Evolutionary conservation across 1,140 invertebrate genomes (phyloP), one percentile per base, ranked within the genome.

Genomic region (Drosophila tristis): DNA sequence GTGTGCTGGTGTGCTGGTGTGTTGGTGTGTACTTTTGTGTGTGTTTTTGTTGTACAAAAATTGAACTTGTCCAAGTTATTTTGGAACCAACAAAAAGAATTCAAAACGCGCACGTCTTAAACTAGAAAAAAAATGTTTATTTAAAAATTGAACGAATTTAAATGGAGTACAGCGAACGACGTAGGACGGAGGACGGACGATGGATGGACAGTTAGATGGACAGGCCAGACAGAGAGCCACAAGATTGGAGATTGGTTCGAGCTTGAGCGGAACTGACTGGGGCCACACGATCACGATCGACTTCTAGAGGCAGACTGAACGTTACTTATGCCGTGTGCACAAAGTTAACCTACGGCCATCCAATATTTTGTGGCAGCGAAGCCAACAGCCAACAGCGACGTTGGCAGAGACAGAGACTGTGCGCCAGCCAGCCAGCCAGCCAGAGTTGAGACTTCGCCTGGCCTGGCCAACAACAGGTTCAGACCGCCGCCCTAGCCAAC

Each of bases 221-320:
- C 8, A 39, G 11, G 35, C 35, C 35, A 39, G 35, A 39, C 11
- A 39, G 11, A 39, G 11, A 39, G 35, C 11, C 35, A 39, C 35
- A 39, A 39, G 11, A 39, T 39, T 39, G 35, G 11, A 39, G 35
- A 29, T 39, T 39, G 35, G 35, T 39, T 39, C 35, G 11, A 39
- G 35, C 35, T 42, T 63, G 20, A 20, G 23, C 35, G 31, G 39
- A 62, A 59, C 29, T 64, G 61, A 58, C 51, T 70, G 66, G 2
- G 80, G 80, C 35, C 35, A 39, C 85, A 87, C 86, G 85, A 86
- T 84, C 84, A 87, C 84, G 84, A 87, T 89, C 84, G 84, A 84
- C 84, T 87, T 87, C 84, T 87, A 84, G 76, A 87, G 79, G 85
- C 84, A 90, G 84, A 87, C 84, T 87, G 84, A 87, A 89, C 84